phyloP scores from a whole-genome alignment of 2,113 vertebrate genomes.

The Rhea americana region DNA sequence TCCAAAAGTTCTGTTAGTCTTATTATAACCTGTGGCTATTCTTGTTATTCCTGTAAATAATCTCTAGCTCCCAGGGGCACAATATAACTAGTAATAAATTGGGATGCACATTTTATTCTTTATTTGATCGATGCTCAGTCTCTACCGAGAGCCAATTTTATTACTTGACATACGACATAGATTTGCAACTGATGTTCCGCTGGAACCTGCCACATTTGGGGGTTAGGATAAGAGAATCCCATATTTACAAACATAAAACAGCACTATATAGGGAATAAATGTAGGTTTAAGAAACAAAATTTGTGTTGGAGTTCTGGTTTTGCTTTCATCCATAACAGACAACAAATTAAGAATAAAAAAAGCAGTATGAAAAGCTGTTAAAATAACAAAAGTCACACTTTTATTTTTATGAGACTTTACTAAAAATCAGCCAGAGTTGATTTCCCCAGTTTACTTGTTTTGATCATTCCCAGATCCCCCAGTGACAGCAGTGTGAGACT shows the following conservation, averaged over 20 bases:
- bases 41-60: constrained; percentile 16
- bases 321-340: neutral
- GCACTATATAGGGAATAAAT: neutral
- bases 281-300: neutral
- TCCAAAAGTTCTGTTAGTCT: neutral
- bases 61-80: neutral
- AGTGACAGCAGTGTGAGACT: rapidly evolving
- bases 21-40: constrained; percentile 5
- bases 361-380: neutral
- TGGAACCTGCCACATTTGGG: neutral
- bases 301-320: neutral
- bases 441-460: neutral
- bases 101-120: constrained; percentile 15
- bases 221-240: neutral
- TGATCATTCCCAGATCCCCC: neutral
- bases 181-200: neutral
- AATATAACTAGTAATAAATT: neutral
- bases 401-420: neutral
- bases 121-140: neutral
- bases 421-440: rapidly evolving
- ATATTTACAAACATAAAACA: neutral
- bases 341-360: neutral
- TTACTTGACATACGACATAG: neutral
- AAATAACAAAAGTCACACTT: neutral
- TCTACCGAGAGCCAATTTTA: neutral